These are phyloP conservation scores for Xerus inauris DNA, from an alignment of 2,113 vertebrate genomes.

Conservation along the genomic window DNA sequence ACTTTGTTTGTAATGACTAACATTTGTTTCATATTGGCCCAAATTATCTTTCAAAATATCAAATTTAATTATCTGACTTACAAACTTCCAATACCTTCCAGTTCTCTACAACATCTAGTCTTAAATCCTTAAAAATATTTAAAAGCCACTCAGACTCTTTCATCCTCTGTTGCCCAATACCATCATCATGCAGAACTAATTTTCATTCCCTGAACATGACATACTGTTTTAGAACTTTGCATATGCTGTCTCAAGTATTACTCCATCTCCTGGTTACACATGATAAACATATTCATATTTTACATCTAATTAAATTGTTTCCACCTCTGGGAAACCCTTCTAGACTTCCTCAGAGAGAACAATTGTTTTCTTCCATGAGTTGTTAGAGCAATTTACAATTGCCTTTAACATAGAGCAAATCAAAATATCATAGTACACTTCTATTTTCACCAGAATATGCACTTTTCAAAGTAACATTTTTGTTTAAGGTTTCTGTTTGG, in stretches of 20 bases:
- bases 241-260: not conserved
- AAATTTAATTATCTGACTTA: slow-evolving; percentile 11
- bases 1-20: not conserved
- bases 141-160: not conserved
- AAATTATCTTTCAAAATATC: not conserved
- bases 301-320: not conserved
- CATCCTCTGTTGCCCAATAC: not conserved
- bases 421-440: not conserved
- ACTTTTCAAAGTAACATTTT: not conserved
- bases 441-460: not conserved
- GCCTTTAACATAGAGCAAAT: not conserved
- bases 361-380: not conserved
- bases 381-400: not conserved
- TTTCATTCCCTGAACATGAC: not conserved
- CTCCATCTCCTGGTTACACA: not conserved
- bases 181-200: not conserved
- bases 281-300: not conserved
- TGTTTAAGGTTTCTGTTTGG: not conserved
- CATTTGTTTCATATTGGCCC: not conserved
- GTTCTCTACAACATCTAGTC: not conserved
- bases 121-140: not conserved
- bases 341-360: not conserved
- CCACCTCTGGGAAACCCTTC: not conserved
- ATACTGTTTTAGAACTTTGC: not conserved
- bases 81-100: not conserved